phyloP scores from a whole-genome alignment of 2,888 invertebrate genomes.

The Trichogramma dendrolimi region DNA sequence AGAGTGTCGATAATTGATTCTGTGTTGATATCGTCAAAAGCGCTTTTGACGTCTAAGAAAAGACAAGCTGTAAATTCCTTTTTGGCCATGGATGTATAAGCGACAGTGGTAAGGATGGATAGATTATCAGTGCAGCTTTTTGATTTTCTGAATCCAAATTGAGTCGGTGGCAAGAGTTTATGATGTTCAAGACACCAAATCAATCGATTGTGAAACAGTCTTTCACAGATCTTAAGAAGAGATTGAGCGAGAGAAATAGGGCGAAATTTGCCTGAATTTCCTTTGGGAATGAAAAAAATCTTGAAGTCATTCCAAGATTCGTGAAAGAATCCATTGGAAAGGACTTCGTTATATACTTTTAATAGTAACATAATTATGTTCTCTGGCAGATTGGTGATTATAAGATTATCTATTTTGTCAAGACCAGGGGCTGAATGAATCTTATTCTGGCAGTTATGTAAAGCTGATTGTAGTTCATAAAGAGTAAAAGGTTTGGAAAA shows the following conservation, averaged over 20 bases:
- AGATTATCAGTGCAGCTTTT: too few species aligned
- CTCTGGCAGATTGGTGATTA: background rate
- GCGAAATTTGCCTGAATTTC: background rate
- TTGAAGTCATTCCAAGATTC: background rate
- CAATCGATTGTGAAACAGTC: too few species aligned
- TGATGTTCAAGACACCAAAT: too few species aligned
- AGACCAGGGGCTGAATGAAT: background rate
- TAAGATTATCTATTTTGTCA: background rate
- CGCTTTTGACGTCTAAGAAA: too few species aligned
- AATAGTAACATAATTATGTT: background rate
- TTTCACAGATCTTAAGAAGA: background rate
- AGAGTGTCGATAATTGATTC: too few species aligned
- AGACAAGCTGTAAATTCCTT: too few species aligned
- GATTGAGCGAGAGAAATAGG: constrained; percentile 3
- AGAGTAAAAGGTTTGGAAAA: background rate
- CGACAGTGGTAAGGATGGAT: too few species aligned
- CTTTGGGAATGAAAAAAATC: background rate
- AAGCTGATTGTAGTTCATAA: background rate
- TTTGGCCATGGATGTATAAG: too few species aligned
- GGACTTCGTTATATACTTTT: background rate
- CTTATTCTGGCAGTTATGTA: background rate
- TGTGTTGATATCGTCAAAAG: too few species aligned
- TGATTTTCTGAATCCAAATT: too few species aligned
- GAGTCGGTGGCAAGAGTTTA: too few species aligned
- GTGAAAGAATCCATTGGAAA: background rate